These are phyloP conservation scores for Morinoia aosen DNA, from an alignment of 2,888 invertebrate genomes.

Conservation along the genomic window DNA sequence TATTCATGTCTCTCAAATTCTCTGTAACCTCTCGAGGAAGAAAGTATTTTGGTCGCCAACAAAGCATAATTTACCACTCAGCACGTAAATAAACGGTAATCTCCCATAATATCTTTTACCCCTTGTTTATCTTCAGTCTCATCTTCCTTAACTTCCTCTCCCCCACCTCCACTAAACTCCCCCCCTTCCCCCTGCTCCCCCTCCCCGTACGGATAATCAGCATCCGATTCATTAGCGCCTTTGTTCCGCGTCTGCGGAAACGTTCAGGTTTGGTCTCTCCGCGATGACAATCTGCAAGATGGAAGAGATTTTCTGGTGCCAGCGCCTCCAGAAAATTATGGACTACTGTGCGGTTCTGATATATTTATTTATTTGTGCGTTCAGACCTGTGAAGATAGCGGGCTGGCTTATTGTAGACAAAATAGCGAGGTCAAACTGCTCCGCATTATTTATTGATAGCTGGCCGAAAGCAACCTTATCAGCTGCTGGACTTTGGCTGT, in stretches of 20 bases:
- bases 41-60: no score
- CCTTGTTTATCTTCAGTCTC: no score
- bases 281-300: conserved; percentile 47
- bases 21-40: no score
- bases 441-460: background rate
- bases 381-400: conserved; percentile 21
- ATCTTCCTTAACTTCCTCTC: no score
- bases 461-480: conserved; percentile 30
- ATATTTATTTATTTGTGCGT: conserved; percentile 1
- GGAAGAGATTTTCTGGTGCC: conserved; percentile 32
- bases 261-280: conserved; percentile 3
- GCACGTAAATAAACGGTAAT: no score
- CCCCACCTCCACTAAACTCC: background rate
- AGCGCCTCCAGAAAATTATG: background rate
- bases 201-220: background rate
- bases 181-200: background rate
- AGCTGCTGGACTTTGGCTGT: background rate
- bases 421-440: conserved; percentile 23
- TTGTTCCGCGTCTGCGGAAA: conserved; percentile 39
- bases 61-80: no score
- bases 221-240: conserved; percentile 46
- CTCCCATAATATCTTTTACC: no score
- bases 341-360: conserved; percentile 1
- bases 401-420: conserved; percentile 50
- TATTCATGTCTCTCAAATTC: no score